Evolutionary conservation across 2,888 invertebrate genomes (phyloP), one percentile per base, ranked within the genome.

Genomic region (Eupithecia pulchellata): DNA sequence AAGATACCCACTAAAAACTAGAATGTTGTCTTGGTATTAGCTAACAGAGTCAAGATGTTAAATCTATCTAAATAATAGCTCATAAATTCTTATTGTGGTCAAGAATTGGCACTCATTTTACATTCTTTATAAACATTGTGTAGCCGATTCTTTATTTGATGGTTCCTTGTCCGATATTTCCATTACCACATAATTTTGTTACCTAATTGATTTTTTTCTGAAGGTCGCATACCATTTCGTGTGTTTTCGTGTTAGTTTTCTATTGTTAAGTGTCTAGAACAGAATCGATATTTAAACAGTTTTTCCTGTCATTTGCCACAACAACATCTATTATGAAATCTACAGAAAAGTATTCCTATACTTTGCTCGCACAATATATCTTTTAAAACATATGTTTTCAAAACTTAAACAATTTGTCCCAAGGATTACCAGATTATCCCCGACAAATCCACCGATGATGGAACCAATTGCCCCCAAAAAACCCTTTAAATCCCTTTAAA

Each of bases 31-130:
- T n/a, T n/a, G n/a, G n/a, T n/a, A n/a, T n/a, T n/a, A n/a, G n/a
- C n/a, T n/a, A n/a, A n/a, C n/a, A n/a, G n/a, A n/a, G n/a, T n/a
- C n/a, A 47, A 20, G 25, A 13, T 47, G 20, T 47, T 47, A 11
- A 47, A 47, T 47, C 47, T n/a, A 20, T 47, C 8, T 14, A 55
- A 27, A 55, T 27, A 27, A 55, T 14, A 39, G 57, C 25, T 20
- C 42, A n/a, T 68, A 68, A 57, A 63, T 52, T 55, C 36, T 36
- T 4, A n/a, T 11, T 6, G 55, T 55, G 68, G 63, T 68, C 63
- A 30, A 55, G 8, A 61, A 65, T 74, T 71, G 67, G 71, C 69
- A 69, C 58, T 29, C 29, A 27, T 71, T 66, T n/a, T 61, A 67
- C 52, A 74, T 72, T 68, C 34, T 67, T 71, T 65, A 57, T 3